Conservation (phyloP, 1,140 invertebrate genomes). For the Euglossa dilemma region DNA sequence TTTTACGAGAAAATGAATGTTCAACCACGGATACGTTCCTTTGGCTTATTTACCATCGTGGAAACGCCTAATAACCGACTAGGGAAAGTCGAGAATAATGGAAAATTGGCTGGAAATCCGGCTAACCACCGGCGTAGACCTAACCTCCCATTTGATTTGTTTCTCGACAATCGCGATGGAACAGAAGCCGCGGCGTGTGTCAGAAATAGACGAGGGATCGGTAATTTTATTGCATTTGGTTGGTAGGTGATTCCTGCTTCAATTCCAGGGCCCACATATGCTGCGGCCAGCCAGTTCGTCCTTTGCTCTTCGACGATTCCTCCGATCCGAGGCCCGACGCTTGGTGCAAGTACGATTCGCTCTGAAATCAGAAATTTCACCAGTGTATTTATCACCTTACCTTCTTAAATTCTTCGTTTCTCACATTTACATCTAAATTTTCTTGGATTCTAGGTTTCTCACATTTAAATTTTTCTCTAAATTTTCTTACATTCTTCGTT, state of each 20-base stretch:
- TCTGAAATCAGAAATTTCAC: constrained; percentile 70
- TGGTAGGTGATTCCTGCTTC: constrained; percentile 87
- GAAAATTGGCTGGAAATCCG: not conserved
- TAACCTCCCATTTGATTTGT: constrained; percentile 15
- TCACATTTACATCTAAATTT: too few species aligned
- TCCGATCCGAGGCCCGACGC: constrained; percentile 69
- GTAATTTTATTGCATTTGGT: constrained; percentile 66
- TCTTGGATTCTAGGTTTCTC: too few species aligned
- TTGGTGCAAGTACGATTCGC: constrained; percentile 71
- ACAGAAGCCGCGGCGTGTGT: not conserved
- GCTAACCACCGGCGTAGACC: not conserved
- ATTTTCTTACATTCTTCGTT: too few species aligned
- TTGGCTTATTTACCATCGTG: not conserved
- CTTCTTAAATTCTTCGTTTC: too few species aligned
- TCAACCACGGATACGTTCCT: not conserved
- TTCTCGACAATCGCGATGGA: not conserved
- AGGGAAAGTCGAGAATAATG: not conserved
- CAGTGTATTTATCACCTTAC: not conserved
- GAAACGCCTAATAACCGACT: not conserved
- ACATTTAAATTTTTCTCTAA: too few species aligned
- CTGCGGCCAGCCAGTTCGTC: constrained; percentile 96
- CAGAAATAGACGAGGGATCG: constrained; percentile 13
- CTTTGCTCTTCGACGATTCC: constrained; percentile 85
- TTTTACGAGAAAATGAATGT: not conserved
- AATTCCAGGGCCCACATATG: constrained; percentile 96